These are phyloP conservation scores for Caenorhabditis virilis DNA, from an alignment of 2,888 invertebrate species.

Conservation along the genomic window DNA sequence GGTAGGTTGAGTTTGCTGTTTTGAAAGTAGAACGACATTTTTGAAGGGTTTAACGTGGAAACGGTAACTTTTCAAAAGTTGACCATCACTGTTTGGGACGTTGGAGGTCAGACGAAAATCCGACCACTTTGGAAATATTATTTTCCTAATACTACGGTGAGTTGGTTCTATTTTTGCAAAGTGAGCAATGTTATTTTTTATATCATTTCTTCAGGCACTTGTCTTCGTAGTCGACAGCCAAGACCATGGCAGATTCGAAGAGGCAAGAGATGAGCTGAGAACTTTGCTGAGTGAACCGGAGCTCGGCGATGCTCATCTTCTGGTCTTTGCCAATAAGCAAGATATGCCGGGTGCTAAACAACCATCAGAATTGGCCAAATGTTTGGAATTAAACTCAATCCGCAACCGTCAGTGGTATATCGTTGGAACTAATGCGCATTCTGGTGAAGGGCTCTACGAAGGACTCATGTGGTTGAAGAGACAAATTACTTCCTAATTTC, in stretches of 20 bases:
- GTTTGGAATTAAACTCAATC: constrained; percentile 19
- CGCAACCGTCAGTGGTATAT: constrained; percentile 32
- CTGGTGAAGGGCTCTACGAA: constrained; percentile 30
- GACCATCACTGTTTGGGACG: constrained; percentile 98
- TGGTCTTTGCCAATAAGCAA: constrained; percentile 38
- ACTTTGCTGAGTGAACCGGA: background rate
- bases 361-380: constrained; percentile 9
- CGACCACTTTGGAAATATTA: constrained; percentile 96
- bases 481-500: constrained; percentile 22
- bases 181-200: background rate
- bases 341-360: constrained; percentile 26
- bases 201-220: constrained; percentile 16
- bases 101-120: constrained; percentile 97
- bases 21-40: constrained; percentile 2
- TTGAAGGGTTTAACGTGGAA: constrained; percentile 90
- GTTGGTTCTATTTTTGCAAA: background rate
- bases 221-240: constrained; percentile 37
- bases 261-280: constrained; percentile 19
- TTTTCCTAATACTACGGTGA: constrained; percentile 76
- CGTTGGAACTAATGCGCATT: constrained; percentile 22
- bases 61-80: constrained; percentile 99
- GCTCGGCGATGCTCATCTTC: constrained; percentile 14
- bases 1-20: constrained; percentile 15
- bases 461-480: constrained; percentile 33
- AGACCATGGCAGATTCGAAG: constrained; percentile 16